phyloP scores from a whole-genome alignment of 2,888 invertebrate genomes.

The Spodoptera picta region DNA sequence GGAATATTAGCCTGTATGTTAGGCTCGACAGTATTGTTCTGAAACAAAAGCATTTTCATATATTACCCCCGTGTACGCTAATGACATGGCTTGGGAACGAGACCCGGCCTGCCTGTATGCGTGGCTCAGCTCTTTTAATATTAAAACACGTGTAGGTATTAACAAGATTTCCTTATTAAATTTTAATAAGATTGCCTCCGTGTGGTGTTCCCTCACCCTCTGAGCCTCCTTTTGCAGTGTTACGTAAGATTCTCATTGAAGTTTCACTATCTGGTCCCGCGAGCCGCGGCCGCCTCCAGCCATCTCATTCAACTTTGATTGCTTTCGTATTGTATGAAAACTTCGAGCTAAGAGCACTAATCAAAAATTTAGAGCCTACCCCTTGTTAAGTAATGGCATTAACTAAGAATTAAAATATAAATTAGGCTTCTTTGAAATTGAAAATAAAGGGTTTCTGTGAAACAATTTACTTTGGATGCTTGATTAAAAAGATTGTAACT shows the following conservation, averaged over 20 bases:
- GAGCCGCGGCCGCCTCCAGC: conserved; percentile 41
- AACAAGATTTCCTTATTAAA: conserved; percentile 20
- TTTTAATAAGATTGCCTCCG: conserved; percentile 30
- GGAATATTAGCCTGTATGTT: too few relatives aligned
- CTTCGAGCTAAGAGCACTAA: conserved; percentile 18
- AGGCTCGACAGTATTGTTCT: too few relatives aligned
- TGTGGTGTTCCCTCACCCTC: conserved; percentile 10
- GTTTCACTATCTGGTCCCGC: conserved; percentile 64
- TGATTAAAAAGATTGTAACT: too few relatives aligned
- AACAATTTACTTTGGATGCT: too few relatives aligned
- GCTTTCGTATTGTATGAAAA: conserved; percentile 45
- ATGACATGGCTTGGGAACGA: too few relatives aligned
- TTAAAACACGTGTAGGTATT: conserved; percentile 4
- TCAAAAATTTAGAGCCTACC: conserved; percentile 31
- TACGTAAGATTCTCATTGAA: conserved; percentile 77
- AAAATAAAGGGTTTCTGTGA: neutral
- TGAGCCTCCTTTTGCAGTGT: conserved; percentile 55
- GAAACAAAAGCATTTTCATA: too few relatives aligned
- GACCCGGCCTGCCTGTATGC: too few relatives aligned
- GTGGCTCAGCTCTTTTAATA: neutral
- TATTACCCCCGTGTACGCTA: too few relatives aligned
- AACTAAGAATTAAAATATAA: neutral
- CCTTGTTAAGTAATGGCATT: conserved; percentile 6
- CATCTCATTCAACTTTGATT: conserved; percentile 68
- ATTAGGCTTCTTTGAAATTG: neutral